Base-by-base conservation (phyloP, 2,797 vertebrate species). In the Manis javanica region DNA sequence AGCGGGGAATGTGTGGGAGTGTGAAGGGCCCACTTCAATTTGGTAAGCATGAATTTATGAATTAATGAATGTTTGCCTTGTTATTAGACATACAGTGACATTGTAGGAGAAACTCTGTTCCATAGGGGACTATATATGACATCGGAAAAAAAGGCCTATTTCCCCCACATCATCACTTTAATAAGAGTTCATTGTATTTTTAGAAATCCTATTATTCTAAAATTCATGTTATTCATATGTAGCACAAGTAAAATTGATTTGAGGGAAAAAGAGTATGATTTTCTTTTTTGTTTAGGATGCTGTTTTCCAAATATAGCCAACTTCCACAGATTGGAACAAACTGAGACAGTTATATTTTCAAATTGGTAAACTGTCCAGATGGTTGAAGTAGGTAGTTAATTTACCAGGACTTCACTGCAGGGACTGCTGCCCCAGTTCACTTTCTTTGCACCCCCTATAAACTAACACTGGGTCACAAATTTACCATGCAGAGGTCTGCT, bases 281-380 rank as follows among this genome's bases (percentile, higher is more conserved):
- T 95, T 85, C 15, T 75, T 91, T 91, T 71, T 39, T n/a, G 13
- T 81, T 96, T 84, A 74, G 29, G 64, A 78, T 51, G 4, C 11
- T 61, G 15, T 66, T 96, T 91, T 85, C 21, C n/a, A 92, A 93
- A 82, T 59, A 46, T 4, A 86, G 78, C 46, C 77, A 88, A 18
- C 37, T 69, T 95, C 46, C 23, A 57, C 7, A 37, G 66, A 78
- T 82, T 69, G 64, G 16, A 97, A 14, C 61, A 66, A 84, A 77
- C 0, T 74, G 59, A 92, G 29, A 93, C 69, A 61, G 72, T 29
- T 74, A 46, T 19, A 86, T 72, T 92, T 96, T 92, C 63, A 87
- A 85, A 66, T 37, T 92, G 66, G 79, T 51, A 78, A 83, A 66
- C 34, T 84, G 18, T 93, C 37, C 46, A 53, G 3, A 29, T 14